Conservation (phyloP, 2,113 vertebrate species). For the Tachycineta bicolor region DNA sequence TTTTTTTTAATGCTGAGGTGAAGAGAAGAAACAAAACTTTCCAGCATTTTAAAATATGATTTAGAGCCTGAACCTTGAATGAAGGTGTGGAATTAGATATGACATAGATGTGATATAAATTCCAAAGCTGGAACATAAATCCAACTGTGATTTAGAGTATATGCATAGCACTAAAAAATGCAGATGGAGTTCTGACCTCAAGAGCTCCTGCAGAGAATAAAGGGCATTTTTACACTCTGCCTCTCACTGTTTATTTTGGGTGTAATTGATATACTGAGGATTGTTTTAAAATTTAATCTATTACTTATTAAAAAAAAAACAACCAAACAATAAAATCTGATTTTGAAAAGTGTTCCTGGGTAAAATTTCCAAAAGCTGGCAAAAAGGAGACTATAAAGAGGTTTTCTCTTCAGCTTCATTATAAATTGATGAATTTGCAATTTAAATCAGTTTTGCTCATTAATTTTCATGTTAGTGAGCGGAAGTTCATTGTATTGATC, state of each 20-base stretch:
- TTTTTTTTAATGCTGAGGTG: neutral
- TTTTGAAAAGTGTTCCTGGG: neutral
- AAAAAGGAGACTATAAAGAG: neutral
- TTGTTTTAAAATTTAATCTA: neutral
- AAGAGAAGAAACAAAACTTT: neutral
- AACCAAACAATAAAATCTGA: neutral
- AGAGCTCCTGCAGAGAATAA: neutral
- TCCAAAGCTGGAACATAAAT: neutral
- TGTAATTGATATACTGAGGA: neutral
- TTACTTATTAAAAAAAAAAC: neutral
- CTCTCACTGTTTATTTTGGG: neutral
- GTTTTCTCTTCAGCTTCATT: neutral
- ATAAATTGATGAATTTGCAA: neutral
- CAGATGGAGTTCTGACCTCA: neutral
- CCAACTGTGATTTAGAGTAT: neutral
- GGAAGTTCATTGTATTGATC: neutral
- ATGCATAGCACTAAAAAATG: neutral
- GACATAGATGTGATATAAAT: neutral
- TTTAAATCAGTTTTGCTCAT: conserved; percentile 10
- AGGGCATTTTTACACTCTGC: neutral
- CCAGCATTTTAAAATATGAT: neutral
- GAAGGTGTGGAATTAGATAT: neutral
- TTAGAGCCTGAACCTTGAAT: neutral
- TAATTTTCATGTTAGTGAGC: neutral
- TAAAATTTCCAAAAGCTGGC: neutral